Base-by-base conservation (phyloP, 2,113 vertebrate species). In the Bucco capensis region DNA sequence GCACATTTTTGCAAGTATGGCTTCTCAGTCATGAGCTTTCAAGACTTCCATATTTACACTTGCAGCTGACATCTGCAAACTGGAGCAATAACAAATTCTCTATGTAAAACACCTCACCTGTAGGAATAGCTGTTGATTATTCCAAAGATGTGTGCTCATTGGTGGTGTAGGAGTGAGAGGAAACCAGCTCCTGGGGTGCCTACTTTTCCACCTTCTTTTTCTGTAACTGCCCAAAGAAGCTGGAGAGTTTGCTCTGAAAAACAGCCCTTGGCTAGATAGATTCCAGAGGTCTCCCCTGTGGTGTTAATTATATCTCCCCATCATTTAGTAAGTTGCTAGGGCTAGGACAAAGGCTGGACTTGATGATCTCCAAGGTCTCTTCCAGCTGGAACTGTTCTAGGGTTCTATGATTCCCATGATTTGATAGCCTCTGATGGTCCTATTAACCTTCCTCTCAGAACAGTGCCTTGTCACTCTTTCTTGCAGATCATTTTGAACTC, bases 401-500 rank as follows among this genome's bases (percentile, higher is more conserved):
- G n/a, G n/a, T n/a, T n/a, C n/a, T n/a, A n/a, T n/a, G n/a, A n/a
- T 8, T 3, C 9, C 5, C 3, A 7, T 1, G 7, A 54, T 73
- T 72, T 78, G 58, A 38, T 4, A 44, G 62, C 28, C 23, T 72
- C 73, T 2, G 2, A 75, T 31, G 37, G 37, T 51, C 24, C 30
- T 44, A 57, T 40, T 80, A 79, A 8, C 53, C n/a, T 82, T 58
- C 47, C 22, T 84, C 50, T 93, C 37, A 54, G 54, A 62, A 66
- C 66, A 30, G 7, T 19, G 8, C 38, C 42, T 44, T 87, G 30
- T 62, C 64, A 33, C 47, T 93, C 46, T 92, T 82, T 28, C 19
- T 58, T 92, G 53, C 94, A 99, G 99, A 99, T 99, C 51, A 99
- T 99, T 95, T 96, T 99, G 76, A 99, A 99, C 97, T 99, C 99